Percentiles rank a stretch among this genome's conserved stretches.
Conservation (phyloP, 2,113 vertebrate genomes). For the Rhipidura dahli region DNA sequence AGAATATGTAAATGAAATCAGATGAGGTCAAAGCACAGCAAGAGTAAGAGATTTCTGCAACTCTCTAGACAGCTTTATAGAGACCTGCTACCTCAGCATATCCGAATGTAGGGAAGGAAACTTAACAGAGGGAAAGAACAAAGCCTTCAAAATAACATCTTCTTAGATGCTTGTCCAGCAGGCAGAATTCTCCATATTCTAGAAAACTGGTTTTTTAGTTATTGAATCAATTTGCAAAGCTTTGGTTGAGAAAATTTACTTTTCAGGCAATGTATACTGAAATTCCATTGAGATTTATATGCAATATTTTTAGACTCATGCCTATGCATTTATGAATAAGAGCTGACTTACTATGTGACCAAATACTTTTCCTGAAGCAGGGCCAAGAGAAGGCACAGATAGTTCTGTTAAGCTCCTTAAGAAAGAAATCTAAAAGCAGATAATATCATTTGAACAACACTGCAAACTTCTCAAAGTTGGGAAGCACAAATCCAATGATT, state of each 20-base stretch:
- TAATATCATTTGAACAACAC: background rate
- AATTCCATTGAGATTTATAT: background rate
- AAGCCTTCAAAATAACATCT: background rate
- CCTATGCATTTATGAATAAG: background rate
- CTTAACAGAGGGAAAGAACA: background rate
- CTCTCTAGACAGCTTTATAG: background rate
- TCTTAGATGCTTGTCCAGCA: background rate
- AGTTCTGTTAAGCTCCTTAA: background rate
- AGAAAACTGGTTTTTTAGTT: background rate
- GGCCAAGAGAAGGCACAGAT: background rate
- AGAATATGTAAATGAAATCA: conserved; percentile 7
- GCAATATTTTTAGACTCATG: background rate
- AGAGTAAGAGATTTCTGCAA: background rate
- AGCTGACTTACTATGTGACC: background rate
- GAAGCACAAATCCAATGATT: background rate
- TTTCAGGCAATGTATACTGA: background rate
- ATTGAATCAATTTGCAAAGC: background rate
- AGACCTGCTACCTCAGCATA: background rate
- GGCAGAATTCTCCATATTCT: background rate
- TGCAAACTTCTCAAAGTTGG: background rate
- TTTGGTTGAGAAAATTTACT: background rate
- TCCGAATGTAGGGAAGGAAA: background rate
- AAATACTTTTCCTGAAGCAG: background rate
- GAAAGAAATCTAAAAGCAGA: background rate
- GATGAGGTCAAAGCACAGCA: background rate